Base-by-base conservation (phyloP, 1,140 invertebrate species). In the Homarus americanus region DNA sequence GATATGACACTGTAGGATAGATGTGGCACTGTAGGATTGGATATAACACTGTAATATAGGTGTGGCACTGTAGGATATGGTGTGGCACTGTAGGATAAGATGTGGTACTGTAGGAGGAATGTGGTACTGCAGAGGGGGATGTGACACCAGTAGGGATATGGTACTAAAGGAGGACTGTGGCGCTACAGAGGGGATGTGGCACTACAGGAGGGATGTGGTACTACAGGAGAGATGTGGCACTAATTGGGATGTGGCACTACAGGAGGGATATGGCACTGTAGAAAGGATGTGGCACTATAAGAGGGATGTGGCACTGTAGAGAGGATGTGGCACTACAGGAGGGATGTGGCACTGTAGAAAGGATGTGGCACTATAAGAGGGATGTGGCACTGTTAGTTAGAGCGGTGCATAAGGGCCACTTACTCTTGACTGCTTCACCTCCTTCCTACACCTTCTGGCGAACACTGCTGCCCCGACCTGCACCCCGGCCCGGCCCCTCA, bases 341-440 rank as follows among this genome's bases (percentile, higher is more conserved):
- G 17, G 44, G 3, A 20, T 58, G 53, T 20, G 53, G 17, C 53
- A 58, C 53, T 58, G 53, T 0, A 10, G 44, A 1, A 0, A 49
- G 44, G 1, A 10, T 49, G 44, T 49, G 44, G 44, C 2, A 49
- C 44, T 49, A 20, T 10, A 20, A 20, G 3, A 58, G 0, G 53
- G 15, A 17, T 49, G 53, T 58, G 53, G 0, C 53, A 20, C 53
- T 58, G 10, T 3, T 10, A n/a, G n/a, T n/a, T n/a, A n/a, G n/a
- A n/a, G n/a, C n/a, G n/a, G n/a, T n/a, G n/a, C n/a, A n/a, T n/a
- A n/a, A n/a, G n/a, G 28, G 34, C 41, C 38, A 79, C 78, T 80
- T 80, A 80, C 78, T 80, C 38, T 80, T n/a, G 78, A 24, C 78
- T 44, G 78, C 40, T 80, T 80, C 38, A 44, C 78, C 78, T 80